Percentiles rank a stretch among this genome's conserved stretches.
These are phyloP conservation scores for Holothuria glaberrima DNA, from an alignment of 35 echinoderm and acorn worm genomes.

Conservation along the genomic window DNA sequence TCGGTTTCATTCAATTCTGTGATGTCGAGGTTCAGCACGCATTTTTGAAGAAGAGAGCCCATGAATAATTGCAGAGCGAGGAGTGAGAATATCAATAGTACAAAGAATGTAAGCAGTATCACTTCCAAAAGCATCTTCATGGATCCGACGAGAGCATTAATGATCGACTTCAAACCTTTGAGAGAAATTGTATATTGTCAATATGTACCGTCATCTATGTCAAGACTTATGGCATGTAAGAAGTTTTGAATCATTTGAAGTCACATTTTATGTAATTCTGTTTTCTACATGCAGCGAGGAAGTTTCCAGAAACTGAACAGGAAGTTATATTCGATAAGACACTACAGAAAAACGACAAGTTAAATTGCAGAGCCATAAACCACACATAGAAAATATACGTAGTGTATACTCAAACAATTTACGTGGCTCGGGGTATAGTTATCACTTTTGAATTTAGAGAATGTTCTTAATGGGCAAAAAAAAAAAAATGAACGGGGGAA, in stretches of 20 bases:
- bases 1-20: conserved; percentile 68
- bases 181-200: not conserved
- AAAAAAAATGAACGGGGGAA: too few relatives aligned
- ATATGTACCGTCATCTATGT: not conserved
- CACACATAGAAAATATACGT: too few relatives aligned
- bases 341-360: too few relatives aligned
- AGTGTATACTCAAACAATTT: too few relatives aligned
- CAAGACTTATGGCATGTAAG: too few relatives aligned
- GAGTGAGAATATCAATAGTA: conserved; percentile 84
- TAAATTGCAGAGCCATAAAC: too few relatives aligned
- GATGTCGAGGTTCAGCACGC: conserved; percentile 65
- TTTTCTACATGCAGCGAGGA: not conserved
- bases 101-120: conserved; percentile 85
- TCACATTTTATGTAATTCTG: not conserved
- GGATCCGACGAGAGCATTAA: conserved; percentile 89
- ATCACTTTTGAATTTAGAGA: too few relatives aligned
- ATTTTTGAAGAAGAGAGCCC: conserved; percentile 81
- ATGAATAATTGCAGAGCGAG: conserved; percentile 89
- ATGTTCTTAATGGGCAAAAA: too few relatives aligned
- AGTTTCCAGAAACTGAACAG: not conserved
- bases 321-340: too few relatives aligned
- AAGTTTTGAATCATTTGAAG: not conserved
- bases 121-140: conserved; percentile 93
- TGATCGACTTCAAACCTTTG: conserved; percentile 88
- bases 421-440: too few relatives aligned